Evolutionary conservation across 2,888 invertebrate species (phyloP).

Genomic region (Dasypogon diadema): DNA sequence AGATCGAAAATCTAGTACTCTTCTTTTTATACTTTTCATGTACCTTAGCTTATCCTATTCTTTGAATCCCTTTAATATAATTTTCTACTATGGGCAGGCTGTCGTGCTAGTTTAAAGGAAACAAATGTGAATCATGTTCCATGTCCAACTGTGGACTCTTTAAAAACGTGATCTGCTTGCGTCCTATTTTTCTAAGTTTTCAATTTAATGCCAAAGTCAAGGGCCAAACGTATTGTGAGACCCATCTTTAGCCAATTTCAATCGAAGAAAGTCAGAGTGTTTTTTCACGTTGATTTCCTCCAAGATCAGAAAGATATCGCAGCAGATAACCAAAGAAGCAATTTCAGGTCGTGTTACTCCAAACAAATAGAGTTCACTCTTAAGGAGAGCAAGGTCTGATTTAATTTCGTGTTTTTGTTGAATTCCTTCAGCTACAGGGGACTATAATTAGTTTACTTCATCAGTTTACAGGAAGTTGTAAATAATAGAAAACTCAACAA

Average conservation of each 20-base stretch:
- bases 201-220: slow-evolving; percentile 35
- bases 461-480: slow-evolving; percentile 27
- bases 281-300: slow-evolving; percentile 43
- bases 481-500: not conserved
- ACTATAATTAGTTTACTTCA: slow-evolving; percentile 22
- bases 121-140: slow-evolving; percentile 45
- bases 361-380: not conserved
- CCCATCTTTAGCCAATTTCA: slow-evolving; percentile 38
- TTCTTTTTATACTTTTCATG: slow-evolving; percentile 7
- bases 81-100: slow-evolving; percentile 12
- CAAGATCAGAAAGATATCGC: not conserved
- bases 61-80: slow-evolving; percentile 3
- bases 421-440: not conserved
- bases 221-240: slow-evolving; percentile 20
- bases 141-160: slow-evolving; percentile 35
- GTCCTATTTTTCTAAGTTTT: slow-evolving; percentile 42
- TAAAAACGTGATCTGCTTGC: slow-evolving; percentile 31
- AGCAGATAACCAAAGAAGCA: slow-evolving; percentile 11
- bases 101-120: slow-evolving; percentile 38
- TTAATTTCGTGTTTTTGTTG: slow-evolving; percentile 28
- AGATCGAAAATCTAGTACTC: slow-evolving; percentile 14
- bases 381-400: slow-evolving; percentile 31
- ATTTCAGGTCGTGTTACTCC: slow-evolving; percentile 38
- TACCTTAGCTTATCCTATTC: slow-evolving; percentile 13
- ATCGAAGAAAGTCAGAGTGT: slow-evolving; percentile 47